Conservation (phyloP, 2,797 vertebrate genomes). For the Oceanodroma leucorhoa region DNA sequence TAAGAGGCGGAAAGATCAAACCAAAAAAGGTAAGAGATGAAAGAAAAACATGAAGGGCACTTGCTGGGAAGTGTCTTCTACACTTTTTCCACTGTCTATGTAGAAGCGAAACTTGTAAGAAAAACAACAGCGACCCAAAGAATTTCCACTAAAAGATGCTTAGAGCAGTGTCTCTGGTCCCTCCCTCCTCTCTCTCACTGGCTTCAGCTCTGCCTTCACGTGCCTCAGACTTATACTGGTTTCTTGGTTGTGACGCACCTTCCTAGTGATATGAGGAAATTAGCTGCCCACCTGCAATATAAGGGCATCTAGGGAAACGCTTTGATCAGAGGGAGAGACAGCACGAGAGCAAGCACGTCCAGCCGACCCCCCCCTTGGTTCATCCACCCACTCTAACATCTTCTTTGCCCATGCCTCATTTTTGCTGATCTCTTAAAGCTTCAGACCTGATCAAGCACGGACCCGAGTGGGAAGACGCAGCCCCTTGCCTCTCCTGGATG, state of each 20-base stretch:
- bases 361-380: background rate
- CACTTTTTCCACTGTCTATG: constrained; percentile 74
- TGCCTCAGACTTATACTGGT: background rate
- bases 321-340: constrained; percentile 11
- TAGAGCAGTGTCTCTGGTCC: constrained; percentile 39
- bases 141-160: constrained; percentile 70
- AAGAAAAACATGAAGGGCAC: constrained; percentile 64
- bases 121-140: constrained; percentile 67
- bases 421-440: background rate
- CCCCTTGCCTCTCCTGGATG: background rate
- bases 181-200: background rate
- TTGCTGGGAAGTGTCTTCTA: constrained; percentile 78
- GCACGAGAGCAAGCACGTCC: background rate
- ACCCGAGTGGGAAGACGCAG: background rate
- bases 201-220: constrained; percentile 9
- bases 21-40: constrained; percentile 66
- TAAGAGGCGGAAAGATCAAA: constrained; percentile 50
- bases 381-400: background rate
- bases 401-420: background rate
- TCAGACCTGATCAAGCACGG: background rate
- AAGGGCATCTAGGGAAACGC: constrained; percentile 21
- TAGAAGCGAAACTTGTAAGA: constrained; percentile 70
- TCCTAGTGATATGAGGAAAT: constrained; percentile 32
- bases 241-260: constrained; percentile 52
- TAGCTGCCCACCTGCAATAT: constrained; percentile 50